phyloP scores from a whole-genome alignment of 1,140 invertebrate species.

The Cydia splendana region DNA sequence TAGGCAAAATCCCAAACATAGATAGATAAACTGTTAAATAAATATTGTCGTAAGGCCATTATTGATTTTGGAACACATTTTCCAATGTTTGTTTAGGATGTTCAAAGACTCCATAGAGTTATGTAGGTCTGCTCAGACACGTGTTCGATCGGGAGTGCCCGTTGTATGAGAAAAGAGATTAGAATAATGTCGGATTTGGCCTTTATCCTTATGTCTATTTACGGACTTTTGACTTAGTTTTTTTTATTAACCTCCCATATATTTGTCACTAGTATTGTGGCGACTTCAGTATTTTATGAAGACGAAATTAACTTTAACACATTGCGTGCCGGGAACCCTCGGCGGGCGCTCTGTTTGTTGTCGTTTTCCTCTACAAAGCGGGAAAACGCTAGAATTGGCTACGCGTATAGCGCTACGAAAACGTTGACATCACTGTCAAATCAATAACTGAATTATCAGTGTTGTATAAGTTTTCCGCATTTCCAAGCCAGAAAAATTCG shows the following conservation, averaged over 20 bases:
- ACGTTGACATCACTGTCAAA: background rate
- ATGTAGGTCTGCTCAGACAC: conserved; percentile 12
- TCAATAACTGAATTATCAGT: background rate
- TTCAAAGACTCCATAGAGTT: conserved; percentile 32
- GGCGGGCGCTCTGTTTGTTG: too few relatives aligned
- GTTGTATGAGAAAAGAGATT: conserved; percentile 31
- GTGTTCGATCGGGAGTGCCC: conserved; percentile 29
- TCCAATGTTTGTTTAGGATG: conserved; percentile 41
- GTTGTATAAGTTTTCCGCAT: background rate
- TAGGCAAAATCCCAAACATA: conserved; percentile 17
- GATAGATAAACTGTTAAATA: conserved; percentile 34
- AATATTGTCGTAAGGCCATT: conserved; percentile 37
- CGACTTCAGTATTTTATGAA: background rate
- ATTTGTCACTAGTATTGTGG: background rate
- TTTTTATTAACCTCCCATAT: background rate
- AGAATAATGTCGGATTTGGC: conserved; percentile 12
- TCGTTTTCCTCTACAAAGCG: too few relatives aligned
- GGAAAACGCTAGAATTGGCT: too few relatives aligned
- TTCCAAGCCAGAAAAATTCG: background rate
- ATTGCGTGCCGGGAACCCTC: too few relatives aligned
- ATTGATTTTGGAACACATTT: conserved; percentile 39
- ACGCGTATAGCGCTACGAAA: too few relatives aligned
- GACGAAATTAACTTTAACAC: too few relatives aligned
- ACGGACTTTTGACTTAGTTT: background rate
- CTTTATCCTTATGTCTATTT: conserved; percentile 14